Evolutionary conservation across 2,797 vertebrate species (phyloP).

Genomic region (Acestrorhynchus altus): DNA sequence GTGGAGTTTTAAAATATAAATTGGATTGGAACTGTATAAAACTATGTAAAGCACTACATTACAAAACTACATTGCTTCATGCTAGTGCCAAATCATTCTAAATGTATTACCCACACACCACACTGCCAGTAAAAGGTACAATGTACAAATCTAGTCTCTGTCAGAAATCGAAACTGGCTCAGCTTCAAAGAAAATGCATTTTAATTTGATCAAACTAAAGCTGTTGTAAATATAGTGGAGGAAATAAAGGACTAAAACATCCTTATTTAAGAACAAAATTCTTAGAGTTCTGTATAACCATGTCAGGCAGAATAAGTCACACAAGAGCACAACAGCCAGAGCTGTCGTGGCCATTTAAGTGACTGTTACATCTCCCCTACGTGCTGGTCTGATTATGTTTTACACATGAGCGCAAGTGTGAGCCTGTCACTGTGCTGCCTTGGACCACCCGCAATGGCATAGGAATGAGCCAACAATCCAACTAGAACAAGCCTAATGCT

Average conservation of each 20-base stretch:
- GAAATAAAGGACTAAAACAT: not conserved
- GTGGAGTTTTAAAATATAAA: too few species aligned
- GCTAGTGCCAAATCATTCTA: too few species aligned
- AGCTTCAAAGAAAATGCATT: too few species aligned
- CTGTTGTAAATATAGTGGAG: not conserved
- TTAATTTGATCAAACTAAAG: not conserved
- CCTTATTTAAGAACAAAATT: constrained; percentile 57
- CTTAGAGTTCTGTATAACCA: constrained; percentile 63
- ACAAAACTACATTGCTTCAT: too few species aligned
- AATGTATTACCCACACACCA: too few species aligned
- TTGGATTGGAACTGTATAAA: too few species aligned
- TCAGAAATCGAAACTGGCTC: too few species aligned
- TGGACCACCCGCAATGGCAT: constrained; percentile 40
- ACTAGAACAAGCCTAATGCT: constrained; percentile 41
- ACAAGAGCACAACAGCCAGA: constrained; percentile 64
- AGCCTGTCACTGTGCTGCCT: constrained; percentile 31
- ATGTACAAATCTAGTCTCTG: too few species aligned
- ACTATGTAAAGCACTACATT: too few species aligned
- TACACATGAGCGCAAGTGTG: constrained; percentile 73
- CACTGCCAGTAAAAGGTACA: too few species aligned
- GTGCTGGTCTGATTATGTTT: constrained; percentile 71
- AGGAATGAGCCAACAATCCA: constrained; percentile 8
- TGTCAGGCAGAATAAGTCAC: constrained; percentile 73
- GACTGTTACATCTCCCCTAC: constrained; percentile 69
- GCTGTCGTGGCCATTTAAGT: constrained; percentile 68